Conservation (phyloP, 2,113 vertebrate species). For the Barbus barbus region DNA sequence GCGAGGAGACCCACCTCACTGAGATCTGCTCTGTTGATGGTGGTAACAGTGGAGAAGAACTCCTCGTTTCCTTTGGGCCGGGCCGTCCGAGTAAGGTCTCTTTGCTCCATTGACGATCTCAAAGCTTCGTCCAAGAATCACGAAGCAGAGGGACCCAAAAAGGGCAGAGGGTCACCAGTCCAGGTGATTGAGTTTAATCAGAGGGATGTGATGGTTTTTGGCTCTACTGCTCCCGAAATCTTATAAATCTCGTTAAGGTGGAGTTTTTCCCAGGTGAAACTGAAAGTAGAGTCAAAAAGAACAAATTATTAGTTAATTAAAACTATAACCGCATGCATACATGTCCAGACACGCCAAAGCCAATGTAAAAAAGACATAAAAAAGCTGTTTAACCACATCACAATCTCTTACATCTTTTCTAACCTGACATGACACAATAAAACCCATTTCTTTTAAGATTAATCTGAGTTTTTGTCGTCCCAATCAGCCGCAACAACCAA, state of each 20-base stretch:
- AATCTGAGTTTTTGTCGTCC: not conserved
- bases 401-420: not conserved
- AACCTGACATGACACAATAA: not conserved
- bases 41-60: slow-evolving; percentile 71
- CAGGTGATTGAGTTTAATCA: slow-evolving; percentile 47
- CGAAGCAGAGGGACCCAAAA: slow-evolving; percentile 44
- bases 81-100: slow-evolving; percentile 84
- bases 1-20: slow-evolving; percentile 56
- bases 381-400: not conserved
- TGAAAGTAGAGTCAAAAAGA: slow-evolving; percentile 42
- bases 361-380: not conserved
- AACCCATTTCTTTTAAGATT: not conserved
- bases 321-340: not conserved
- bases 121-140: slow-evolving; percentile 43
- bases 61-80: slow-evolving; percentile 88
- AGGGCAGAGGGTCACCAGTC: slow-evolving; percentile 16
- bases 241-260: slow-evolving; percentile 54
- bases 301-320: not conserved
- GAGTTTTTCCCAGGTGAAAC: slow-evolving; percentile 57
- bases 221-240: slow-evolving; percentile 57
- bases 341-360: not conserved
- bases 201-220: slow-evolving; percentile 45
- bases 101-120: slow-evolving; percentile 93
- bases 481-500: not conserved
- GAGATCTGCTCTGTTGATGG: slow-evolving; percentile 56